Evolutionary conservation across 2,113 vertebrate genomes (phyloP).

Genomic region (Verasper variegatus): DNA sequence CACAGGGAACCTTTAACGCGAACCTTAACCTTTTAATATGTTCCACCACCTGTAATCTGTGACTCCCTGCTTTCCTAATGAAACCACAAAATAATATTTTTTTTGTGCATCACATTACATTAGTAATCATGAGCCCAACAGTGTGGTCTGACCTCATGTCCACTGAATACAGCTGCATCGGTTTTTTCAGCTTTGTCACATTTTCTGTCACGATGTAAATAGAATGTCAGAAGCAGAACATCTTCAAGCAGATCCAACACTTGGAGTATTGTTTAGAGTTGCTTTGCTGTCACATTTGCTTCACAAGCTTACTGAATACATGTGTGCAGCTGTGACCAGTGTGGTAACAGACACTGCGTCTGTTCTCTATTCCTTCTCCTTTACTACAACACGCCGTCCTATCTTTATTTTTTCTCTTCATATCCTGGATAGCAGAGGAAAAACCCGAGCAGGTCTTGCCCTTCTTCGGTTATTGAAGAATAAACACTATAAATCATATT

Average conservation of each 20-base stretch:
- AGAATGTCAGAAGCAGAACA: constrained; percentile 24
- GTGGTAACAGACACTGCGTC: constrained; percentile 6
- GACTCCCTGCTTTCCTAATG: no score
- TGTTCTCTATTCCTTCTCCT: neutral
- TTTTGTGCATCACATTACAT: no score
- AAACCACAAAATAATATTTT: no score
- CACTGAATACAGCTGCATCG: constrained; percentile 2
- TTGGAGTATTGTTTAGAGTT: constrained; percentile 25
- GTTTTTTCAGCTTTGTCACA: constrained; percentile 20
- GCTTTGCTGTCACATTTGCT: constrained; percentile 31
- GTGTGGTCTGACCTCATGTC: constrained; percentile 3
- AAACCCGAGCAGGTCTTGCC: neutral
- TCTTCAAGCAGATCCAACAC: constrained; percentile 5
- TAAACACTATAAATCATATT: neutral
- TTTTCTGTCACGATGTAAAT: constrained; percentile 12
- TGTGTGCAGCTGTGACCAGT: constrained; percentile 28
- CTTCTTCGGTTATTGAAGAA: neutral
- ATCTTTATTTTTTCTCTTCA: neutral
- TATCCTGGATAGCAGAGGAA: neutral
- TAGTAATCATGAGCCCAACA: neutral
- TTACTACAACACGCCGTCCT: neutral
- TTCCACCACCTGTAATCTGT: neutral
- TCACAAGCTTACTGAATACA: constrained; percentile 12
- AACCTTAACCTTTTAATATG: no score
- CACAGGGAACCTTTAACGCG: neutral